Evolutionary conservation across 2,888 invertebrate genomes (phyloP).

Genomic region (Aethes cnicana): DNA sequence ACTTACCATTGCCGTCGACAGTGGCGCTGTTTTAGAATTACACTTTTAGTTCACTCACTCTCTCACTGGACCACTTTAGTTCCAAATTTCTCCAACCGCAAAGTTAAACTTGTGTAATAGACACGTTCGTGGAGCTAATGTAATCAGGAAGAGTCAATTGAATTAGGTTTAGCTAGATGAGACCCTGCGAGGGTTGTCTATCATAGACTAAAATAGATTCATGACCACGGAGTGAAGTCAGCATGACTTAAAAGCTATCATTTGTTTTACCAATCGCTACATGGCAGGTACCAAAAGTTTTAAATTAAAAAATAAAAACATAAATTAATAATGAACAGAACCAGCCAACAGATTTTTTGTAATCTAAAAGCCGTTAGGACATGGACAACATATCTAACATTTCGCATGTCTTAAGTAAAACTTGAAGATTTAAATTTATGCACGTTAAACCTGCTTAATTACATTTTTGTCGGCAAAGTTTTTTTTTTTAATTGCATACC

Average conservation of each 20-base stretch:
- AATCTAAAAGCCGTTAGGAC: too few species aligned
- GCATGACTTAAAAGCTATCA: not conserved
- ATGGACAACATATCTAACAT: too few species aligned
- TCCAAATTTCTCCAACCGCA: constrained; percentile 12
- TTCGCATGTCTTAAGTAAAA: too few species aligned
- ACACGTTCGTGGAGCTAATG: constrained; percentile 38
- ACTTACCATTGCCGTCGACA: not conserved
- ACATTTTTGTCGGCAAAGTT: too few species aligned
- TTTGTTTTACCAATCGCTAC: too few species aligned
- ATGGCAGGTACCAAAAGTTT: too few species aligned
- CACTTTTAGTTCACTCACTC: not conserved
- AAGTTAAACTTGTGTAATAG: constrained; percentile 13
- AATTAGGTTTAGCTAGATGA: constrained; percentile 49
- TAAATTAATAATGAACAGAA: too few species aligned
- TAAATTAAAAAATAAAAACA: too few species aligned
- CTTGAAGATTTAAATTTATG: too few species aligned
- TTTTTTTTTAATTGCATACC: too few species aligned
- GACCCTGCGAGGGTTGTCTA: constrained; percentile 23
- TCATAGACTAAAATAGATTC: constrained; percentile 16
- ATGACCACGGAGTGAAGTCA: not conserved
- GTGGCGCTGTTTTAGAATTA: constrained; percentile 19
- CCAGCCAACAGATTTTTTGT: too few species aligned
- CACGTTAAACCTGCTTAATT: too few species aligned
- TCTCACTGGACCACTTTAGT: not conserved
- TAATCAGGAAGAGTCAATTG: constrained; percentile 76